phyloP scores from a whole-genome alignment of 2,113 vertebrate genomes.

The Antechinus stuartii region DNA sequence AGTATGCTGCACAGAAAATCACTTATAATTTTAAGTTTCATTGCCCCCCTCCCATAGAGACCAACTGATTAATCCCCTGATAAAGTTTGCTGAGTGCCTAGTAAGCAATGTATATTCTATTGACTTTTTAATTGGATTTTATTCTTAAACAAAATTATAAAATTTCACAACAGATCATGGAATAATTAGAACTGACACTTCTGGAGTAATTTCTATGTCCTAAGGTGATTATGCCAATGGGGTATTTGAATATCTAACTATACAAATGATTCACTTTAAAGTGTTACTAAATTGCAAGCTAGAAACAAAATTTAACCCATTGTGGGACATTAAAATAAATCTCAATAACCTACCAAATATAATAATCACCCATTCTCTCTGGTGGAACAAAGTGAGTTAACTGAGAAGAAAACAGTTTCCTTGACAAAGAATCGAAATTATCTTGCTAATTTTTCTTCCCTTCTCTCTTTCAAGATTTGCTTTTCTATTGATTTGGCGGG shows the following conservation, averaged over 20 bases:
- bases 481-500: conserved; percentile 45
- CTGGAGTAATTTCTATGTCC: conserved; percentile 50
- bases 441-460: conserved; percentile 37
- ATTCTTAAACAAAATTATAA: conserved; percentile 53
- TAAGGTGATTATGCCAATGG: conserved; percentile 62
- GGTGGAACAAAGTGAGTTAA: conserved; percentile 40
- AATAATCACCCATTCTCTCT: conserved; percentile 41
- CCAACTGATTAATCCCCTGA: conserved; percentile 19
- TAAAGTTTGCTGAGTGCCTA: neutral
- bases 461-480: conserved; percentile 41
- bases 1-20: neutral
- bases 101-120: conserved; percentile 28
- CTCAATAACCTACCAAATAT: conserved; percentile 51
- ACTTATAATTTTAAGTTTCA: conserved; percentile 1
- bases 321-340: conserved; percentile 51
- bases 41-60: neutral
- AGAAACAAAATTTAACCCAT: conserved; percentile 59
- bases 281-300: conserved; percentile 42
- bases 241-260: conserved; percentile 59
- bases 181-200: conserved; percentile 71
- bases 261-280: conserved; percentile 52
- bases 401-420: conserved; percentile 48
- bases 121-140: conserved; percentile 57
- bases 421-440: conserved; percentile 1
- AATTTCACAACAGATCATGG: conserved; percentile 62